Percentiles rank a stretch among this genome's conserved stretches.
phyloP scores from a whole-genome alignment of 2,113 vertebrate genomes.

The Phyllostomus discolor region DNA sequence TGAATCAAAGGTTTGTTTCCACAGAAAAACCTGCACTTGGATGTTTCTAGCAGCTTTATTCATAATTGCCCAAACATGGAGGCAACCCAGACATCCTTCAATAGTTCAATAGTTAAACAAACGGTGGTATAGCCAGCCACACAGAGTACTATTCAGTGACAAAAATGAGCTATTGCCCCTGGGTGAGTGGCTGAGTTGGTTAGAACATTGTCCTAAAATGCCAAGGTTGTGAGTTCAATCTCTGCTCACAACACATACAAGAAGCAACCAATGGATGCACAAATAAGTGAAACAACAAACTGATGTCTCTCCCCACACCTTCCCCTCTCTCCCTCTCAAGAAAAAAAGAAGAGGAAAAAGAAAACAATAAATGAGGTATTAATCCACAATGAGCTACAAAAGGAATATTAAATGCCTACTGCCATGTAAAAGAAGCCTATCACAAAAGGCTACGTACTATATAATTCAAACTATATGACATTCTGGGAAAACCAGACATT shows the following conservation, averaged over 20 bases:
- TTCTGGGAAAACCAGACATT: not conserved
- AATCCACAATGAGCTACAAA: not conserved
- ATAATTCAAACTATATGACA: not conserved
- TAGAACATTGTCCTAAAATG: too few relatives aligned
- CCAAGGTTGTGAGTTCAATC: too few relatives aligned
- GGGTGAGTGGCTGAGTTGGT: too few relatives aligned
- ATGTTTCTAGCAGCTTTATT: not conserved
- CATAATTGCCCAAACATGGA: not conserved
- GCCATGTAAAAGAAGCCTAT: not conserved
- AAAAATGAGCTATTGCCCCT: not conserved
- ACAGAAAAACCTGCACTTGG: not conserved
- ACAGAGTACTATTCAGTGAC: not conserved
- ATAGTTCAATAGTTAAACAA: not conserved
- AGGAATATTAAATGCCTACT: not conserved
- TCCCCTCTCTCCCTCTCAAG: too few relatives aligned
- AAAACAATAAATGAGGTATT: too few relatives aligned
- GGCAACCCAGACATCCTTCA: not conserved
- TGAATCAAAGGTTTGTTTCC: not conserved
- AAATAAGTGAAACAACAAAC: too few relatives aligned
- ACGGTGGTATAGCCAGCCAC: not conserved
- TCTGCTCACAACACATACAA: too few relatives aligned
- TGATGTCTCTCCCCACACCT: too few relatives aligned
- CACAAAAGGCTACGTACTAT: not conserved
- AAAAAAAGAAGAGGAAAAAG: too few relatives aligned
- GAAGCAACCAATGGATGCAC: too few relatives aligned